Evolutionary conservation across 2,888 invertebrate species (phyloP).

Genomic region (Netelia virgata): DNA sequence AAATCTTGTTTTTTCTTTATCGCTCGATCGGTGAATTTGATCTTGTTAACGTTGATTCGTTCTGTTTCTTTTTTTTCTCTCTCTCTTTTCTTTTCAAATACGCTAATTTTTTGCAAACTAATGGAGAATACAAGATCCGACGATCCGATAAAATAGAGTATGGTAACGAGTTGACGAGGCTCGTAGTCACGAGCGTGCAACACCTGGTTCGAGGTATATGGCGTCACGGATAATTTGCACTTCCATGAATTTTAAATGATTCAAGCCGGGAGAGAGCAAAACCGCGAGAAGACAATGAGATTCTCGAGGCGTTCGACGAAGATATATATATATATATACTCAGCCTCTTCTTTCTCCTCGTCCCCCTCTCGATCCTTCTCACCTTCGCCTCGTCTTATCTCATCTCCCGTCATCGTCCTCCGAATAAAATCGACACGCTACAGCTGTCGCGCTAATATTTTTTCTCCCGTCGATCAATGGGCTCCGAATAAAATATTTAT

Average conservation of each 20-base stretch:
- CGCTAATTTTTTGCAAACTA: too few relatives aligned
- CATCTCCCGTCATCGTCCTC: slow-evolving; percentile 28
- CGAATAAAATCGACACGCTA: slow-evolving; percentile 37
- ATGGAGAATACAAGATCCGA: not conserved
- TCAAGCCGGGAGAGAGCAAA: slow-evolving; percentile 52
- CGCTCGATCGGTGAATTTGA: too few relatives aligned
- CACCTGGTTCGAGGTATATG: slow-evolving; percentile 74
- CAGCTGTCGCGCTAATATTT: not conserved
- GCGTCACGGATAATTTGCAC: slow-evolving; percentile 79
- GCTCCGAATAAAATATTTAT: too few relatives aligned
- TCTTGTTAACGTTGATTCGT: too few relatives aligned
- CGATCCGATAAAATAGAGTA: too few relatives aligned
- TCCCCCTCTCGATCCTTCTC: not conserved
- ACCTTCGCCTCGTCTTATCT: slow-evolving; percentile 35
- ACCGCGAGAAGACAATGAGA: slow-evolving; percentile 68
- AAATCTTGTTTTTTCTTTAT: too few relatives aligned
- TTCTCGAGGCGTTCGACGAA: slow-evolving; percentile 17
- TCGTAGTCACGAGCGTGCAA: slow-evolving; percentile 66
- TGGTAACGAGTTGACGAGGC: not conserved
- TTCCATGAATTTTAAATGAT: slow-evolving; percentile 80
- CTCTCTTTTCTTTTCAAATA: too few relatives aligned
- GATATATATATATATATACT: slow-evolving; percentile 24
- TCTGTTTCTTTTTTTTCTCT: too few relatives aligned
- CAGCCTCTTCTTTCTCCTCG: not conserved
- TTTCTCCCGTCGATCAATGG: not conserved